phyloP scores from a whole-genome alignment of 2,888 invertebrate genomes.

The Eupithecia tripunctaria region DNA sequence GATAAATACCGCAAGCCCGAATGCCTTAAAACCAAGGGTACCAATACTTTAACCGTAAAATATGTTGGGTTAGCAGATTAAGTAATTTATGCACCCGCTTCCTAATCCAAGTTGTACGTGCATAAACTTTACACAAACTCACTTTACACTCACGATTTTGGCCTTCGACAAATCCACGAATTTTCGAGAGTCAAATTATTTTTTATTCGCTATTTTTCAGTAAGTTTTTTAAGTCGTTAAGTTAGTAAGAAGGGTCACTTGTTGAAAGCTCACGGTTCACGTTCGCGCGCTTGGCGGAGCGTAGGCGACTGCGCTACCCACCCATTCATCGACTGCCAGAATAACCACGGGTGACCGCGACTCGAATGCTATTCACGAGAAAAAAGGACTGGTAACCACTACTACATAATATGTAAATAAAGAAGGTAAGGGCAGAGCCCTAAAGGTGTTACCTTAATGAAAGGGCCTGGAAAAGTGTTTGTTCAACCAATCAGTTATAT shows the following conservation, averaged over 20 bases:
- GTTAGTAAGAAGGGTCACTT: conserved; percentile 59
- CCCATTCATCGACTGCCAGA: conserved; percentile 71
- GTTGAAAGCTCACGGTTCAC: conserved; percentile 66
- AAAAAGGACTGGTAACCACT: neutral
- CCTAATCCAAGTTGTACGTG: conserved; percentile 27
- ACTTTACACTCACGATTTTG: conserved; percentile 14
- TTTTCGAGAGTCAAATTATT: conserved; percentile 11
- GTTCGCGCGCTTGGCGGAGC: conserved; percentile 81
- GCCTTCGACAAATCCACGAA: neutral
- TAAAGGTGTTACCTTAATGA: too few species aligned
- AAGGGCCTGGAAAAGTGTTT: too few species aligned
- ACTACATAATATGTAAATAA: too few species aligned
- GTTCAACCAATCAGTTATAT: too few species aligned
- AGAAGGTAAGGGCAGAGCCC: too few species aligned
- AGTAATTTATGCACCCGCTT: conserved; percentile 39
- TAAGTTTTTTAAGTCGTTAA: conserved; percentile 30
- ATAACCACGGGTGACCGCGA: conserved; percentile 58
- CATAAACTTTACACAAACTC: conserved; percentile 26
- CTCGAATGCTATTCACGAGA: conserved; percentile 59
- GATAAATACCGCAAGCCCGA: conserved; percentile 2
- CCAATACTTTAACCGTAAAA: conserved; percentile 42
- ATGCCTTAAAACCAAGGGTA: conserved; percentile 29
- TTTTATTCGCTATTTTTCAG: conserved; percentile 25
- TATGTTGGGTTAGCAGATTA: conserved; percentile 37
- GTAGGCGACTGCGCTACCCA: conserved; percentile 80